Evolutionary conservation across 2,888 invertebrate species (phyloP), one percentile per base, ranked within the genome.

Genomic region (Glaucopsyche alexis): DNA sequence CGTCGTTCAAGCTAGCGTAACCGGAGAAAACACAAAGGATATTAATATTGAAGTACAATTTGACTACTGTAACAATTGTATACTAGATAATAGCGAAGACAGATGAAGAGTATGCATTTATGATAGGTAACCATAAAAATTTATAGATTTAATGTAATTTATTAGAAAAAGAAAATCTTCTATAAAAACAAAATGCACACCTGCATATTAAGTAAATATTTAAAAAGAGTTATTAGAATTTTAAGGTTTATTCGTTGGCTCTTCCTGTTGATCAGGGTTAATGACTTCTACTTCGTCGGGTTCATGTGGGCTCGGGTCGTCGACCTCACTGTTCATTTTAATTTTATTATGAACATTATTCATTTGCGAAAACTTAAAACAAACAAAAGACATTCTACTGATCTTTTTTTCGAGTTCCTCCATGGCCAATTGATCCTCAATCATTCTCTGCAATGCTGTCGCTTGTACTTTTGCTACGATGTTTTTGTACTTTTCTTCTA

Each of bases 401-500:
- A 88, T 84, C 11, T 86, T 84, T 81, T 90, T 85, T 65, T 92
- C 80, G 76, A 92, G 85, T 2, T 88, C 82, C 78, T 90, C 90
- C 14, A 93, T 79, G 1, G 88, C 84, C 52, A 84, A 83, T 80
- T 92, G 91, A 76, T 93, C 92, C 71, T 91, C 90, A 74, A 89
- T 82, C 73, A 89, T 84, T 70, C 90, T 80, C 77, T 93, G 90
- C 76, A 91, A 87, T 4, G 92, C 89, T 0, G 90, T 90, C 2
- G 89, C 84, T 82, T 93, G 92, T 73, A 92, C 85, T 73, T 86
- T 90, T 2, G 88, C 89, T 19, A 93, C 87, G 11, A 92, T 89
- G 19, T 90, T 88, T 79, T 90, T 91, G 77, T 91, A 93, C 79
- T 89, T 91, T 38, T 76, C 79, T 80, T 93, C 92, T 40, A 93